These are phyloP conservation scores for Zygaena filipendulae DNA, from an alignment of 2,888 invertebrate species.

Conservation along the genomic window DNA sequence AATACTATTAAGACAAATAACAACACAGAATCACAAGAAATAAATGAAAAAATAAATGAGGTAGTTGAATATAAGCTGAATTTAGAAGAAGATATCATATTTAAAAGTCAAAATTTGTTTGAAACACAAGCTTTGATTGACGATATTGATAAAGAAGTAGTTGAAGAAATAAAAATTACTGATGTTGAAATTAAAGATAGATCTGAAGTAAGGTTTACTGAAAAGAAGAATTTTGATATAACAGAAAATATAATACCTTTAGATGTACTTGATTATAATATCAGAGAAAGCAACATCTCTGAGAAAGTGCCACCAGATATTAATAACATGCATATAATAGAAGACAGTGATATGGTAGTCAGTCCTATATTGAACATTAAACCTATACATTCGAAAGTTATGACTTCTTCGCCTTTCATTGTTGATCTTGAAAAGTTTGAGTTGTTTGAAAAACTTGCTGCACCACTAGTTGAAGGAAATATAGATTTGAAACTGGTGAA, in stretches of 20 bases:
- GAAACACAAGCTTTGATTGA: background rate
- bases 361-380: constrained; percentile 35
- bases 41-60: background rate
- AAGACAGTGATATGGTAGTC: too few relatives aligned
- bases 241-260: background rate
- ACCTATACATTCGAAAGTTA: too few relatives aligned
- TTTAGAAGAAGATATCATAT: background rate
- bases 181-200: too few relatives aligned
- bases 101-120: background rate
- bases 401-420: too few relatives aligned
- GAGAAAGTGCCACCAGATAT: constrained; percentile 18
- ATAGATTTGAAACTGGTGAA: constrained; percentile 27
- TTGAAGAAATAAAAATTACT: too few relatives aligned
- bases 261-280: background rate
- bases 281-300: background rate
- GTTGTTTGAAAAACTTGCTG: constrained; percentile 38
- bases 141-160: too few relatives aligned
- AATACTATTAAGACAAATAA: too few relatives aligned
- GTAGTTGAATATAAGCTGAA: background rate
- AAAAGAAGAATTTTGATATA: background rate
- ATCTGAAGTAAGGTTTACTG: constrained; percentile 1
- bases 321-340: too few relatives aligned
- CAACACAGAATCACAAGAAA: too few relatives aligned
- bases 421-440: constrained; percentile 47
- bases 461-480: constrained; percentile 29